phyloP scores from a whole-genome alignment of 92 coral and sea anemone genomes.

The Porites cylindrica region DNA sequence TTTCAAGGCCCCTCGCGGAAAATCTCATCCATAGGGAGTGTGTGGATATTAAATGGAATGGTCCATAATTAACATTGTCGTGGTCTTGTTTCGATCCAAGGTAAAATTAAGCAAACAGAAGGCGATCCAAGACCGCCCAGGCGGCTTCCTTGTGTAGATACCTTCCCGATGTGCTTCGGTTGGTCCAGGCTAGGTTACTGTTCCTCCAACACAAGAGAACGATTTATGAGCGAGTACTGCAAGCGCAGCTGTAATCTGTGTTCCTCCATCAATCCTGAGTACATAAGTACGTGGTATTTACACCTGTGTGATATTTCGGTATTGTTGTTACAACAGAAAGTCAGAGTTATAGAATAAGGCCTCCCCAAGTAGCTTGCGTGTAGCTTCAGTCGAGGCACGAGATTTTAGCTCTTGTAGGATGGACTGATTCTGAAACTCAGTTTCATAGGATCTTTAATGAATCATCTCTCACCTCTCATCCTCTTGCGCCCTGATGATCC shows the following conservation, averaged over 20 bases:
- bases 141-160: conserved; percentile 67
- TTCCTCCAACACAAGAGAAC: conserved; percentile 30
- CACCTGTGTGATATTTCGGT: neutral
- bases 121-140: conserved; percentile 13
- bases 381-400: no score
- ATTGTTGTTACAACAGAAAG: neutral
- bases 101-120: conserved; percentile 33
- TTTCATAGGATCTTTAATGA: no score
- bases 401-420: no score
- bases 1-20: no score
- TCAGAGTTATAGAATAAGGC: no score
- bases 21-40: no score
- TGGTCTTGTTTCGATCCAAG: neutral
- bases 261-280: conserved; percentile 35
- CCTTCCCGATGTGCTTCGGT: conserved; percentile 69
- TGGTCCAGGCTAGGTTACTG: conserved; percentile 88
- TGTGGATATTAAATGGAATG: no score
- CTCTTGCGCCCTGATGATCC: no score
- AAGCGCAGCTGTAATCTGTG: conserved; percentile 80
- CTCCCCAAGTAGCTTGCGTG: no score
- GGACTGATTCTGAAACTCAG: no score
- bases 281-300: conserved; percentile 45
- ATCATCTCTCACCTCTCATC: no score
- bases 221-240: conserved; percentile 80
- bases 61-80: neutral